phyloP scores from a whole-genome alignment of 37 sponge, comb jelly and placozoan species.

The Haliclona indistincta region DNA sequence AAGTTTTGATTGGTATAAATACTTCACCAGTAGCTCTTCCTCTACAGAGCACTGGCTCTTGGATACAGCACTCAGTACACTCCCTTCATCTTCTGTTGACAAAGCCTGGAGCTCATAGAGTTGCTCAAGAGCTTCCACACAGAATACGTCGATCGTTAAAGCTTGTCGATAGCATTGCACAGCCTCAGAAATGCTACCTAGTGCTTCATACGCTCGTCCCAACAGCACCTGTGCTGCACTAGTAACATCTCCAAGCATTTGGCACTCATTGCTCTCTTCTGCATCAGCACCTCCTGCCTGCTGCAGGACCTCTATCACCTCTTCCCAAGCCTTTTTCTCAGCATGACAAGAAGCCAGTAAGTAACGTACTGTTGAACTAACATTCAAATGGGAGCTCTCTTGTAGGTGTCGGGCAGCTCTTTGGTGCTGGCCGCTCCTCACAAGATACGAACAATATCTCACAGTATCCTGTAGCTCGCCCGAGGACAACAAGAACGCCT shows the following conservation, averaged over 20 bases:
- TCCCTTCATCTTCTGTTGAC: constrained; percentile 41
- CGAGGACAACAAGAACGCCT: constrained; percentile 58
- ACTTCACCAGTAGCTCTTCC: constrained; percentile 46
- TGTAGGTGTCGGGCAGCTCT: constrained; percentile 54
- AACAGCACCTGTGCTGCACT: constrained; percentile 38
- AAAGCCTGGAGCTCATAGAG: constrained; percentile 43
- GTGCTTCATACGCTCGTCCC: constrained; percentile 49
- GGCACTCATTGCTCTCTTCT: background rate
- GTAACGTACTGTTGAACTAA: constrained; percentile 42
- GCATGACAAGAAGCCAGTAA: constrained; percentile 72
- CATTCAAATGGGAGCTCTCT: background rate
- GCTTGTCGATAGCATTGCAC: constrained; percentile 47
- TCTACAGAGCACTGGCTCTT: constrained; percentile 52
- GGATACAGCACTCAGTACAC: constrained; percentile 26
- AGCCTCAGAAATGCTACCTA: constrained; percentile 59
- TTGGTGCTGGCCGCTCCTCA: constrained; percentile 43
- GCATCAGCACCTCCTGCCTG: background rate
- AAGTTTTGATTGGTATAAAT: constrained; percentile 48
- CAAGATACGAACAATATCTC: constrained; percentile 37
- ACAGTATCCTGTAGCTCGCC: constrained; percentile 57
- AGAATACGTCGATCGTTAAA: constrained; percentile 48
- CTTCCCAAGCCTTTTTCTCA: constrained; percentile 68
- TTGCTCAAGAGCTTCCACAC: constrained; percentile 68
- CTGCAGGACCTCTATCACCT: constrained; percentile 37
- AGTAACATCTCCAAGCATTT: constrained; percentile 32